Base-by-base conservation (phyloP, 2,113 vertebrate species). In the Sialia sialis region DNA sequence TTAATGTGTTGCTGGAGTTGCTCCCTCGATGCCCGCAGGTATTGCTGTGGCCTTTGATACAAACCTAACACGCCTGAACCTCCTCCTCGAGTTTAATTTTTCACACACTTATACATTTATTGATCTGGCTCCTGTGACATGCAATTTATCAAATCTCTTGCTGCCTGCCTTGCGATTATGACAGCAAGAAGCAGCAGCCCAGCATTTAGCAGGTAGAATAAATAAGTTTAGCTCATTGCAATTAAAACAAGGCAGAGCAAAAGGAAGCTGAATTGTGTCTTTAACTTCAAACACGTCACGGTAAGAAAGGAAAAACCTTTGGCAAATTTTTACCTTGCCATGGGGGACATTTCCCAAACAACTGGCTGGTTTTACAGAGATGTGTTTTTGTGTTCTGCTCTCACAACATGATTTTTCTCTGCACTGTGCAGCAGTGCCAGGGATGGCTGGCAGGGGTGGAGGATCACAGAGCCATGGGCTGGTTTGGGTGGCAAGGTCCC, bases 291-390 rank as follows among this genome's bases (percentile, higher is more conserved):
- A 51, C 1, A 0, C 4, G 13, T 17, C 1, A 0, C 38, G 30
- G 41, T 6, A 26, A 46, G 68, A 46, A 63, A 70, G 21, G 52
- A 34, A 81, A 55, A 23, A 34, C 34, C 49, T 32, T 22, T 7
- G n/a, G 70, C 17, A n/a, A 36, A 49, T 19, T 29, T 26, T 4
- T 64, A 20, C 73, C 63, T 88, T 85, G 55, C 44, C 69, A 1
- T 0, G n/a, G 46, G 67, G 34, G 43, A 62, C 4, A 0, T 36
- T 38, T 56, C 27, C 14, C 39, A 70, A 70, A 43, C 1, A 2
- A 6, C 4, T 2, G 16, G 11, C 9, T 66, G 3, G 0, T 21
- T 60, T 55, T 14, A 20, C 10, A 75, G 12, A 39, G 0, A 7
- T 0, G 5, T 13, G 5, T 20, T 27, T 38, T 41, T 30, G 9